A percentile compares a stretch with the other conserved stretches of the same genome.
Evolutionary conservation across 2,113 vertebrate species (phyloP).

Genomic region (Lampris megalopsis): DNA sequence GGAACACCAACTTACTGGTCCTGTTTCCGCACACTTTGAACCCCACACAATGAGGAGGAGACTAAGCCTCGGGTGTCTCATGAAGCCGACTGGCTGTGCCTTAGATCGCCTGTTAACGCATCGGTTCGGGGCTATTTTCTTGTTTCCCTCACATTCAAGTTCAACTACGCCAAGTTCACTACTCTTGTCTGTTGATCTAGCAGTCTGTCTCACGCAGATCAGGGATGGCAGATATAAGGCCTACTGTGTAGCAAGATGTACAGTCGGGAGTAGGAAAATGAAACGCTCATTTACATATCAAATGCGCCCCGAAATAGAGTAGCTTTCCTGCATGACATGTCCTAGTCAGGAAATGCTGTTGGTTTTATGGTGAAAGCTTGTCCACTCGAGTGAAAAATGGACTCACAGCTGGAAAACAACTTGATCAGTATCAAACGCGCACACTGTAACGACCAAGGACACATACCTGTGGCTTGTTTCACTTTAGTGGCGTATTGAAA

Average conservation of each 20-base stretch:
- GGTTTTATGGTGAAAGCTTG: constrained; percentile 29
- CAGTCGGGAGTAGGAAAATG: constrained; percentile 6
- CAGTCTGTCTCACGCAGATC: neutral
- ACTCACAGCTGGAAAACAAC: neutral
- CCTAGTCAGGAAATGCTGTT: constrained; percentile 32
- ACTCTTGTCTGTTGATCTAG: neutral
- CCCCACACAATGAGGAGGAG: too few relatives aligned
- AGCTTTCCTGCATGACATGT: constrained; percentile 21
- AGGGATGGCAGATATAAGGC: neutral
- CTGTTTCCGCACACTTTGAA: too few relatives aligned
- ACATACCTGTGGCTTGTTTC: neutral
- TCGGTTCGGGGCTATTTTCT: neutral
- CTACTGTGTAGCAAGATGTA: neutral
- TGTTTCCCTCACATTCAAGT: neutral
- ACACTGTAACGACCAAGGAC: neutral
- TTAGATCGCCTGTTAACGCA: neutral
- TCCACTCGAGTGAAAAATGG: neutral
- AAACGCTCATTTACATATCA: constrained; percentile 40
- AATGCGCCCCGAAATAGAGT: constrained; percentile 27
- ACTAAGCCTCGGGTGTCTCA: too few relatives aligned
- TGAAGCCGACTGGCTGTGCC: neutral
- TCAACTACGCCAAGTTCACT: constrained; percentile 28
- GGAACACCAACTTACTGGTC: too few relatives aligned
- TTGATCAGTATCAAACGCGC: neutral
- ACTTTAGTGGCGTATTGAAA: constrained; percentile 7